Conservation (phyloP, 2,797 vertebrate species). For the Rhynchonycteris naso region DNA sequence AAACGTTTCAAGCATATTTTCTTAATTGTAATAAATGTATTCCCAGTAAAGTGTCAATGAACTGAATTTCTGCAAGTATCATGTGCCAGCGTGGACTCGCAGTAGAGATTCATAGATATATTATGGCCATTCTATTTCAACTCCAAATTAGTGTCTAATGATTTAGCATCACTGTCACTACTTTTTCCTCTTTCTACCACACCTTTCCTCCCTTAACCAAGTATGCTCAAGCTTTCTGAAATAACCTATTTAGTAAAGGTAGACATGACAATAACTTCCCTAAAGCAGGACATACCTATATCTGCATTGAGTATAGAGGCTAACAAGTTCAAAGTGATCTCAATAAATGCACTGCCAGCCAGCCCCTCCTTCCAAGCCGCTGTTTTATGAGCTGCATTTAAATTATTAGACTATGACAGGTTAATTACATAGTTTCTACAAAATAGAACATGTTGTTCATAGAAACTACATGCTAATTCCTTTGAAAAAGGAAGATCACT, state of each 20-base stretch:
- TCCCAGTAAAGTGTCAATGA: neutral
- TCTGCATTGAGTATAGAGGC: constrained; percentile 13
- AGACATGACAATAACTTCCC: neutral
- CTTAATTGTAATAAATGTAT: neutral
- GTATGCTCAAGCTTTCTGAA: neutral
- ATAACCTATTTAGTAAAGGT: neutral
- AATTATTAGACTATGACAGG: constrained; percentile 74
- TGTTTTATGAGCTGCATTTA: constrained; percentile 60
- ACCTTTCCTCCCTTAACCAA: neutral
- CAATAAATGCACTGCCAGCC: constrained; percentile 23
- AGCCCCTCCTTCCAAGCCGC: constrained; percentile 8
- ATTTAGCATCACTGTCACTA: neutral
- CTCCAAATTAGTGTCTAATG: neutral
- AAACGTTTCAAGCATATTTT: neutral
- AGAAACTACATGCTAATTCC: constrained; percentile 69
- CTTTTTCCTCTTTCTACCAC: neutral
- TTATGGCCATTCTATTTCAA: neutral
- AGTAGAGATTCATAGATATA: neutral
- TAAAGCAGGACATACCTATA: constrained; percentile 14
- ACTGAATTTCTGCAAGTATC: neutral
- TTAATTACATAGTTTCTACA: constrained; percentile 76
- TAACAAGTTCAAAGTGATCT: constrained; percentile 65
- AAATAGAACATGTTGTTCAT: constrained; percentile 64
- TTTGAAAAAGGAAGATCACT: constrained; percentile 63
- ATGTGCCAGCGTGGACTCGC: neutral